Percentiles rank a stretch among this genome's conserved stretches.
These are phyloP conservation scores for Drosophila phalerata DNA, from an alignment of 2,888 invertebrate genomes.

Conservation along the genomic window DNA sequence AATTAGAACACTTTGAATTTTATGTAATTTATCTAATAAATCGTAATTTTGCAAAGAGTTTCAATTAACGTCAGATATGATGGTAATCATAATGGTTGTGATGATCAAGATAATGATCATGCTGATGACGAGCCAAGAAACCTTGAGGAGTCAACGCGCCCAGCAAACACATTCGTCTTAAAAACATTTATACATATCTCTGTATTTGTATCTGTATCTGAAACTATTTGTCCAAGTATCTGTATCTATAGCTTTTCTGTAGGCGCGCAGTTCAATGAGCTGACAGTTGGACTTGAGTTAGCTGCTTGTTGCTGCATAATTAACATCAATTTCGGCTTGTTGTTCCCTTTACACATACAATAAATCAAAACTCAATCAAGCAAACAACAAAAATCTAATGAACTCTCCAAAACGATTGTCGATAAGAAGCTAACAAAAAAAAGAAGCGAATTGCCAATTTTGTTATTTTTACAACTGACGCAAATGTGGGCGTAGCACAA, in stretches of 20 bases:
- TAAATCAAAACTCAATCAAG: conserved; percentile 62
- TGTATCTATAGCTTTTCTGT: conserved; percentile 39
- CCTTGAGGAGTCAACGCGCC: conserved; percentile 41
- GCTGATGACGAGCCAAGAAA: conserved; percentile 36
- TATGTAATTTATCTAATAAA: conserved; percentile 16
- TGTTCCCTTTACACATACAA: conserved; percentile 37
- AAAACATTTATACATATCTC: conserved; percentile 1
- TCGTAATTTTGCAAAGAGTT: conserved; percentile 33
- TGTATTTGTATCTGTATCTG: conserved; percentile 7
- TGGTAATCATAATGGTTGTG: conserved; percentile 31
- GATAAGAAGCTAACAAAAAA: conserved; percentile 20
- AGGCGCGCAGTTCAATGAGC: conserved; percentile 75
- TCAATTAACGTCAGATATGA: conserved; percentile 30
- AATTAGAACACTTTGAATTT: conserved; percentile 56
- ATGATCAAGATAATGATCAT: conserved; percentile 21
- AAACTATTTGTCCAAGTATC: conserved; percentile 22
- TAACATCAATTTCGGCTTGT: conserved; percentile 63
- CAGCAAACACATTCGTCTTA: conserved; percentile 28
- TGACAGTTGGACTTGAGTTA: conserved; percentile 50
- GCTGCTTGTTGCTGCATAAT: conserved; percentile 69
- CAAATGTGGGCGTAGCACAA: conserved; percentile 25
- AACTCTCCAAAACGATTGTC: conserved; percentile 49
- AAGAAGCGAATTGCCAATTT: conserved; percentile 22
- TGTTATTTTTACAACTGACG: conserved; percentile 11
- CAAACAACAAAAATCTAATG: conserved; percentile 50